Percentiles rank a stretch among this genome's conserved stretches.
Evolutionary conservation across 2,113 vertebrate genomes (phyloP).

Genomic region (Pachyramphus minor): DNA sequence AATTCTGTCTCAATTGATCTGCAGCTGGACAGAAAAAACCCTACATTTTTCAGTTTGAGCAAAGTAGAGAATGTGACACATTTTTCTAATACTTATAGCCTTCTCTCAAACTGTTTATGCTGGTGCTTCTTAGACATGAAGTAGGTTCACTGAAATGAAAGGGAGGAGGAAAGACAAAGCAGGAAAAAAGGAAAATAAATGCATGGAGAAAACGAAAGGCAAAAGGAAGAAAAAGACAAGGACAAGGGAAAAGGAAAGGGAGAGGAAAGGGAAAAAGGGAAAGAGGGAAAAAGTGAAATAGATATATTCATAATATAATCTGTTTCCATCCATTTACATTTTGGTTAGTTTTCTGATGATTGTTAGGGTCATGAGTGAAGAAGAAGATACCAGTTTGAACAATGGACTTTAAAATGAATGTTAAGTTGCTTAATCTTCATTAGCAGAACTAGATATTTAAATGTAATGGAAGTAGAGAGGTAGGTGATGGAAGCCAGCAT

Average conservation of each 20-base stretch:
- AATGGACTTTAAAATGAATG: background rate
- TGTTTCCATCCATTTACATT: background rate
- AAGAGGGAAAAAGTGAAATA: background rate
- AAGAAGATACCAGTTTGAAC: background rate
- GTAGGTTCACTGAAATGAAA: background rate
- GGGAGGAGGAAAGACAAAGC: background rate
- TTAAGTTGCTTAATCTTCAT: background rate
- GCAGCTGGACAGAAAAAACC: accelerated
- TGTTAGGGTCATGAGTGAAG: background rate
- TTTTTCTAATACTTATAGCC: background rate
- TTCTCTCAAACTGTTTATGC: background rate
- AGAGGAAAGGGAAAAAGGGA: background rate
- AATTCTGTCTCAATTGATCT: background rate
- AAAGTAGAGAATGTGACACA: accelerated
- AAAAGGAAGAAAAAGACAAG: background rate
- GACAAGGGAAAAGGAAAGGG: background rate
- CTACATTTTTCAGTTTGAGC: background rate
- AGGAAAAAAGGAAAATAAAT: background rate
- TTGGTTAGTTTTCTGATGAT: background rate
- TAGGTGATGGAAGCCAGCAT: background rate
- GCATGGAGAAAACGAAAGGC: background rate
- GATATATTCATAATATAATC: background rate
- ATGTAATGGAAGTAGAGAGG: background rate
- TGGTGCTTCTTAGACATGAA: background rate
- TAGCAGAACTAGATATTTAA: background rate